Conservation (phyloP, 92 coral and sea anemone species). For the Porites cylindrica region DNA sequence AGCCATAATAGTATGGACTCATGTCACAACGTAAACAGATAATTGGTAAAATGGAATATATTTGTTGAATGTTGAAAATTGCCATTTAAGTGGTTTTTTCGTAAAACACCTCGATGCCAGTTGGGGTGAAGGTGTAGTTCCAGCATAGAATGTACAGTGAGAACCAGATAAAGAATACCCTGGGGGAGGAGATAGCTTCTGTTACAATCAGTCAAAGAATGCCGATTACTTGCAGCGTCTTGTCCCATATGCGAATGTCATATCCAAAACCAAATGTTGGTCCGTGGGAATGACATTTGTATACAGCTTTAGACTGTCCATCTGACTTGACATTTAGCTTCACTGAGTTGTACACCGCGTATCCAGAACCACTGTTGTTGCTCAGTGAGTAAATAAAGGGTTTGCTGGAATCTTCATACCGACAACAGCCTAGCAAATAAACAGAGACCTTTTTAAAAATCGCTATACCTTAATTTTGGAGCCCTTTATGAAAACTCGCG, state of each 20-base stretch:
- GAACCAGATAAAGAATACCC: not conserved
- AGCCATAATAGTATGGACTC: no score
- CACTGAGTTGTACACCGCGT: conserved; percentile 1
- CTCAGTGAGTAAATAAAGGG: conserved; percentile 47
- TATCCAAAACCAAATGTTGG: conserved; percentile 65
- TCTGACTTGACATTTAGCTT: conserved; percentile 2
- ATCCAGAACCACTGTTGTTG: conserved; percentile 24
- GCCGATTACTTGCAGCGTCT: conserved; percentile 10
- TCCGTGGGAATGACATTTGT: conserved; percentile 26
- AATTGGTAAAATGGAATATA: no score
- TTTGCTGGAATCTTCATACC: not conserved
- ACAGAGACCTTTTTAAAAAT: no score
- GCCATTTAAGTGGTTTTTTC: not conserved
- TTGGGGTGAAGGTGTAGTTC: not conserved
- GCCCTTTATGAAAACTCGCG: no score
- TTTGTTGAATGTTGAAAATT: no score
- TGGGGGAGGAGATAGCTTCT: not conserved
- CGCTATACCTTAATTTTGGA: no score
- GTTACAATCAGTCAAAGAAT: conserved; percentile 11
- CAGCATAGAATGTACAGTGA: conserved; percentile 40
- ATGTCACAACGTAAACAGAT: no score
- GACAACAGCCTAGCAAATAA: not conserved
- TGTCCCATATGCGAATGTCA: conserved; percentile 39
- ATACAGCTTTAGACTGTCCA: not conserved
- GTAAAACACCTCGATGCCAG: conserved; percentile 26